phyloP scores from a whole-genome alignment of 2,113 vertebrate species.

The Eulemur macaco region DNA sequence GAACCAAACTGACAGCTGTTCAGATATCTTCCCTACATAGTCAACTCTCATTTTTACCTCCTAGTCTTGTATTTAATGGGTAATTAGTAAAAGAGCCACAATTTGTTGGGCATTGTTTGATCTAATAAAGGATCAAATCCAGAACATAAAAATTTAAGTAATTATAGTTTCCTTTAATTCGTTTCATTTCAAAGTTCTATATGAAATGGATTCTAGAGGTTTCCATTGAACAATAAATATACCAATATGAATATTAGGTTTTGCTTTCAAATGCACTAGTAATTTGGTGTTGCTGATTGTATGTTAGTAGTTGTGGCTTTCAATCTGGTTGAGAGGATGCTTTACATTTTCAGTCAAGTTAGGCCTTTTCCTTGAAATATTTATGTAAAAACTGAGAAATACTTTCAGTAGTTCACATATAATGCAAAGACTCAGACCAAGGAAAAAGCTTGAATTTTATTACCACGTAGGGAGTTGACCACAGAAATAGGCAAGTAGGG shows the following conservation, averaged over 20 bases:
- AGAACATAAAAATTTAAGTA: neutral
- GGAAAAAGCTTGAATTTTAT: neutral
- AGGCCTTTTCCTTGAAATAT: neutral
- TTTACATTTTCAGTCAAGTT: neutral
- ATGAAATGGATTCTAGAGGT: neutral
- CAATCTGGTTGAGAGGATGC: neutral
- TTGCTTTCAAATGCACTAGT: neutral
- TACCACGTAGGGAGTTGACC: neutral
- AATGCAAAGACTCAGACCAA: neutral
- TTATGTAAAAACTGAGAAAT: conserved; percentile 46
- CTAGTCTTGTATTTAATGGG: neutral
- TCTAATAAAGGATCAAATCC: neutral
- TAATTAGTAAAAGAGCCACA: neutral
- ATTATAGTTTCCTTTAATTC: neutral
- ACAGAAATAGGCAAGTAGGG: neutral
- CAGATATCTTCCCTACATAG: neutral
- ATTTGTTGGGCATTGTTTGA: neutral
- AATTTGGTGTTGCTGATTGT: neutral
- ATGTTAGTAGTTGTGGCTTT: neutral
- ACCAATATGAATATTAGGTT: neutral
- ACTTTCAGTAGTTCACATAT: neutral
- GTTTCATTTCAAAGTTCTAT: neutral
- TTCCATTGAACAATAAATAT: neutral
- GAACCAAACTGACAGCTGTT: neutral
- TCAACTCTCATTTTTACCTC: neutral